Percentiles rank a stretch among this genome's conserved stretches.
These are phyloP conservation scores for Sacculina carcini DNA, from an alignment of 2,888 invertebrate genomes.

Conservation along the genomic window DNA sequence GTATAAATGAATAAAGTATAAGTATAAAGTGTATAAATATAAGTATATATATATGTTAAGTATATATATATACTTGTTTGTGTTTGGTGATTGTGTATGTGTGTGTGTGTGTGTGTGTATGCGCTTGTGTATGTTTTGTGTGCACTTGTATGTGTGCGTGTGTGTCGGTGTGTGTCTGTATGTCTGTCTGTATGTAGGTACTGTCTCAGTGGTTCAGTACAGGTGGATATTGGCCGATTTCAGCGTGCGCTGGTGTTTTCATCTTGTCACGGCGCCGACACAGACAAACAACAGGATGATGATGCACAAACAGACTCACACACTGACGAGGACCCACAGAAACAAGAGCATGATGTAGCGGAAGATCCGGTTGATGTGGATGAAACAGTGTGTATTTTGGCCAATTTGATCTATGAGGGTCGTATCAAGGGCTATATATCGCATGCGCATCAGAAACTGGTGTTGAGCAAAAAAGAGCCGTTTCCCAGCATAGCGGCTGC, in stretches of 20 bases:
- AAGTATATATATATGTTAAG: too few relatives aligned
- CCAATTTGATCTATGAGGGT: conserved; percentile 83
- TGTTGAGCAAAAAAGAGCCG: conserved; percentile 87
- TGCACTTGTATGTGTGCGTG: too few relatives aligned
- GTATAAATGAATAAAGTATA: too few relatives aligned
- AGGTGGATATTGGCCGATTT: conserved; percentile 61
- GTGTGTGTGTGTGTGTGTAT: too few relatives aligned
- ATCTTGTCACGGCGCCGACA: conserved; percentile 17
- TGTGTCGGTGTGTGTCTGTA: too few relatives aligned
- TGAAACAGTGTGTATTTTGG: conserved; percentile 85
- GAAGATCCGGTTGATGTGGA: conserved; percentile 77
- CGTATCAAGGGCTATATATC: conserved; percentile 97
- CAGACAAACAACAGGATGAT: neutral
- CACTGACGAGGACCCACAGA: conserved; percentile 16
- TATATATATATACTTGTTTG: too few relatives aligned
- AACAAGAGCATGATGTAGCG: conserved; percentile 50
- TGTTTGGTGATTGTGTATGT: too few relatives aligned
- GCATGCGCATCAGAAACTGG: conserved; percentile 83
- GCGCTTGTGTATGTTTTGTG: too few relatives aligned
- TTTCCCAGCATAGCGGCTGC: conserved; percentile 38
- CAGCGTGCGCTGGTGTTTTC: conserved; percentile 46
- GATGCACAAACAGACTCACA: neutral
- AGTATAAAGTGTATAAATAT: too few relatives aligned
- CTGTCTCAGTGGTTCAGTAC: conserved; percentile 32
- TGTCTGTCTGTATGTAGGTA: conserved; percentile 7